Base-by-base conservation (phyloP, 2,113 vertebrate genomes). In the Percopsis transmontana region DNA sequence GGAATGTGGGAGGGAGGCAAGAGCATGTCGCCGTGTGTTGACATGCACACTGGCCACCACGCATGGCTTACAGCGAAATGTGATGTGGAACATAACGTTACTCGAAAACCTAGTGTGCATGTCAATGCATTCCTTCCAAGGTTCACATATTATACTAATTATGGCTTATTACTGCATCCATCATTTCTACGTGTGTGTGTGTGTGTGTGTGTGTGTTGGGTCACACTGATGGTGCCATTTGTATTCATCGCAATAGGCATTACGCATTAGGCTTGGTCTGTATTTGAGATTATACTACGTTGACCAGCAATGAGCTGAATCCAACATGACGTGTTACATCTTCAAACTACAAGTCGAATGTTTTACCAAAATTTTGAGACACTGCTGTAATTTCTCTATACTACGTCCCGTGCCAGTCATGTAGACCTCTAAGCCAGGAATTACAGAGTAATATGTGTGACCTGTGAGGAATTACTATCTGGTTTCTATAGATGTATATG, bases 401-500 rank as follows among this genome's bases (percentile, higher is more conserved):
- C 4, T 33, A 33, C 27, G 5, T 33, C 27, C 0, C 8, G 4
- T 0, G 27, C 27, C 5, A 7, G 27, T 33, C 27, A 33, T 33
- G 27, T 7, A 33, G 27, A 33, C 0, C 8, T 33, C 5, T 33
- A 53, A 53, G 51, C 51, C 21, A 53, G 21, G 21, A 53, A 53
- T 27, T 13, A 24, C 20, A 14, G 20, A 53, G 5, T 12, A 24
- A 24, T 24, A 24, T 23, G 20, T 24, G 21, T 10, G 12, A 11
- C 20, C 20, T 53, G 8, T 53, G 14, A 20, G 13, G 51, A 15
- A 53, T 0, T 48, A 18, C 45, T 50, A 19, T 18, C 48, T 20
- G 20, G 14, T 55, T 56, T 59, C 50, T 59, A 16, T 14, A 12
- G 20, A 16, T 58, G 47, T 62, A 45, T 66, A 24, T 53, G 51